Base-by-base conservation (phyloP, 1,140 invertebrate species). In the Drosophila simulans region DNA sequence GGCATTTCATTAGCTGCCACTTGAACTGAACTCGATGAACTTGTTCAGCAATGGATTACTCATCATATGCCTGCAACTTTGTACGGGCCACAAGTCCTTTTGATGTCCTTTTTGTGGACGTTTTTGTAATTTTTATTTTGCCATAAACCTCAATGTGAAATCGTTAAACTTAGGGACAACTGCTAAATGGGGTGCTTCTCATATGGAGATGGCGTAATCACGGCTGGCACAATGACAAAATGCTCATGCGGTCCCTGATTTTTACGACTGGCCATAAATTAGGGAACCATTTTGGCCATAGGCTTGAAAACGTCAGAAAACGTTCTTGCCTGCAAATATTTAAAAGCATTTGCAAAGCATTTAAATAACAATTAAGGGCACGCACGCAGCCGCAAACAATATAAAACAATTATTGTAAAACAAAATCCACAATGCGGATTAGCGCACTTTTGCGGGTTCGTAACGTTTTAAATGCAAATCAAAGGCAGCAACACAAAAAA, bases 381-480 rank as follows among this genome's bases (percentile, higher is more conserved):
- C 45, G 51, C 40, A 73, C 45, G 55, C 31, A 77, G 45, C 62
- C 48, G 22, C 39, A 49, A 45, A 55, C 40, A 53, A 52, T 46
- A 43, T 59, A 46, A 54, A 63, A 72, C 52, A 62, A 63, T 53
- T 56, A 69, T 45, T 46, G 52, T 39, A 31, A 57, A 51, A 52
- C 49, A 62, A 52, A 72, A 76, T 70, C 48, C 45, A 39, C 27
- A 62, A 84, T 74, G 68, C 43, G 71, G 59, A 89, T 89, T 89
- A 84, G 48, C 48, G 64, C 65, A 55, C 64, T 78, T 90, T 80
- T 77, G 60, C 20, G n/a, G 39, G 40, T 17, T 48, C 43, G 31
- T 0, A 40, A 48, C 77, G 62, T 78, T 86, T 86, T 82, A 89
- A 89, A 88, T 83, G 84, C 76, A 88, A 80, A 83, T 83, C 75